Conservation (phyloP, 2,113 vertebrate genomes). For the Dipodomys merriami region DNA sequence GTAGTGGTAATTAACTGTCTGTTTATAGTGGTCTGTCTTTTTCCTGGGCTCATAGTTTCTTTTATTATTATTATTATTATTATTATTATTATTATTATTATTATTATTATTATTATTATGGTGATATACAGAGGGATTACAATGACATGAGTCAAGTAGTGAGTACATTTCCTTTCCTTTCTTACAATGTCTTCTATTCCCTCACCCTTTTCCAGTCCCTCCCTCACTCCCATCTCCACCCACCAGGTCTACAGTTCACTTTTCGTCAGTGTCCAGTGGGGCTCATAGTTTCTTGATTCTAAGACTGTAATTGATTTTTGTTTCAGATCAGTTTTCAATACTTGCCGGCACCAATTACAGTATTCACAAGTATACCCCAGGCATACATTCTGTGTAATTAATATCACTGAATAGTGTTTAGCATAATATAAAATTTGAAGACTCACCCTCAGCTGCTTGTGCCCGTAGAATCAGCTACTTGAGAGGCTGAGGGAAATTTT, state of each 20-base stretch:
- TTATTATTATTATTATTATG: no score
- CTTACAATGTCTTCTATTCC: no score
- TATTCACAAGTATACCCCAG: slow-evolving; percentile 2
- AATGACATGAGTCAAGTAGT: no score
- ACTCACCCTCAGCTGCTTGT: neutral
- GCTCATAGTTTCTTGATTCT: neutral
- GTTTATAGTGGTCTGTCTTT: neutral
- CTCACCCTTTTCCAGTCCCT: no score
- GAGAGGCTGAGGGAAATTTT: neutral
- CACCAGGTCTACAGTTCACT: no score
- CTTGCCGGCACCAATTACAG: neutral
- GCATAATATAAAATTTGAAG: neutral
- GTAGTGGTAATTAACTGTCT: neutral
- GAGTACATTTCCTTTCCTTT: no score
- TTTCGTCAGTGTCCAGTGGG: no score
- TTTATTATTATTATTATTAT: no score
- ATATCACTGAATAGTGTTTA: slow-evolving; percentile 5
- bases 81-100: no score
- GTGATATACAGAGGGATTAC: no score
- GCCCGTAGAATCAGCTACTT: neutral
- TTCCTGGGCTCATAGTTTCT: neutral
- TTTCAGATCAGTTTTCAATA: neutral
- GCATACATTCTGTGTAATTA: slow-evolving; percentile 10
- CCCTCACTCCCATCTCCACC: no score
- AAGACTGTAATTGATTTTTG: neutral